These are phyloP conservation scores for Pao palembangensis DNA, from an alignment of 2,113 vertebrate genomes.

Conservation along the genomic window DNA sequence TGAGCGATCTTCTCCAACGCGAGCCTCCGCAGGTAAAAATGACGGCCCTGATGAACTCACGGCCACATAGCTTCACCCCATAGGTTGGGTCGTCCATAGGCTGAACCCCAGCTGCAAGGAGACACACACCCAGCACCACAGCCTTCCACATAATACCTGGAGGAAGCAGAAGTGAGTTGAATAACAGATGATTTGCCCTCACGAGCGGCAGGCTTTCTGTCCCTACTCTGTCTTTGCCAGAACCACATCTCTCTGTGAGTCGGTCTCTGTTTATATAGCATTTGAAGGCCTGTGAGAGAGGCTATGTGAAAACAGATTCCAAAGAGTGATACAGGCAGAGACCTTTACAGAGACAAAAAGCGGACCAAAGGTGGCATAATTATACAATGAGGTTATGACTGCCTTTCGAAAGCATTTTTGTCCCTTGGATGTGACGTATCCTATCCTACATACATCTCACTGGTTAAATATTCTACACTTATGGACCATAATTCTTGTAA, in stretches of 20 bases:
- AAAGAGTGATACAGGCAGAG: slow-evolving; percentile 59
- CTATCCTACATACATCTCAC: neutral
- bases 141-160: slow-evolving; percentile 68
- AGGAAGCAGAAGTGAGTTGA: slow-evolving; percentile 2
- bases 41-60: slow-evolving; percentile 84
- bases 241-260: slow-evolving; percentile 46
- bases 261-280: slow-evolving; percentile 64
- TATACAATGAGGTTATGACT: slow-evolving; percentile 25
- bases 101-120: slow-evolving; percentile 69
- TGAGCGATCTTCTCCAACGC: slow-evolving; percentile 77
- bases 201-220: slow-evolving; percentile 26
- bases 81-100: slow-evolving; percentile 65
- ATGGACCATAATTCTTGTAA: too few species aligned
- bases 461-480: slow-evolving; percentile 1
- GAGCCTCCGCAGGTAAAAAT: slow-evolving; percentile 87
- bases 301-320: slow-evolving; percentile 55
- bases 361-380: slow-evolving; percentile 63
- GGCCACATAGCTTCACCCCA: slow-evolving; percentile 83
- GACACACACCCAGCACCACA: slow-evolving; percentile 61
- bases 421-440: slow-evolving; percentile 10
- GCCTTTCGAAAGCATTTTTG: slow-evolving; percentile 2
- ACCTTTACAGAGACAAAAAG: slow-evolving; percentile 77
- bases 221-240: slow-evolving; percentile 25
- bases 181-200: slow-evolving; percentile 7
- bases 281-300: slow-evolving; percentile 20